A percentile compares a stretch with the other conserved stretches of the same genome.
phyloP scores from a whole-genome alignment of 2,797 vertebrate genomes.

The Sciurus carolinensis region DNA sequence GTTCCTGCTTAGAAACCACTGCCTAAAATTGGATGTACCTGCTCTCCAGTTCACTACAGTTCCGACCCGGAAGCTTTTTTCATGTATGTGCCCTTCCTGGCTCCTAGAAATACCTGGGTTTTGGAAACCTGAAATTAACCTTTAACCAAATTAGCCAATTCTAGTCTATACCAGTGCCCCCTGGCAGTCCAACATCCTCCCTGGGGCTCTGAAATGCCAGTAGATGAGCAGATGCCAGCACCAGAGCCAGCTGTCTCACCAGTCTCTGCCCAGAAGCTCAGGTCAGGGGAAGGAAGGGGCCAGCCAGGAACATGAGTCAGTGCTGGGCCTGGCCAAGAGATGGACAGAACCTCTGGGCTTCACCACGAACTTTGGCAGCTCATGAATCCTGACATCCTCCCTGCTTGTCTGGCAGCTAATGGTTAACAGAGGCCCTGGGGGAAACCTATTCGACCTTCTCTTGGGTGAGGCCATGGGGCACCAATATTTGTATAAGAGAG shows the following conservation, averaged over 20 bases:
- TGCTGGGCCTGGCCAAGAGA: not conserved
- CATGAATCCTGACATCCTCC: not conserved
- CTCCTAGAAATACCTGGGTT: not conserved
- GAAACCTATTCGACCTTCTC: not conserved
- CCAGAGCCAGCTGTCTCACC: not conserved
- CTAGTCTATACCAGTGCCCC: not conserved
- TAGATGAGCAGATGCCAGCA: not conserved
- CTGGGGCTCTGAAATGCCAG: not conserved
- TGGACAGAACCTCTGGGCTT: not conserved
- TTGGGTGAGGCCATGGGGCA: not conserved
- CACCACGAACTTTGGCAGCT: not conserved
- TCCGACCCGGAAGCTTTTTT: not conserved
- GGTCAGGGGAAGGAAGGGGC: not conserved
- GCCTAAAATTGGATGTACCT: not conserved
- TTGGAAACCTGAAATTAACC: not conserved
- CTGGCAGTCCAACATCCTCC: not conserved
- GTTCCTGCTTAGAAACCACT: not conserved
- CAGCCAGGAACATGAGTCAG: not conserved
- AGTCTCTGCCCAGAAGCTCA: slow-evolving; percentile 4
- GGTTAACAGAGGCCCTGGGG: not conserved
- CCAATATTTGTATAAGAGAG: not conserved
- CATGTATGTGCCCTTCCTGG: not conserved
- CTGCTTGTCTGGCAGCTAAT: not conserved
- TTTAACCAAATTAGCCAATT: not conserved
- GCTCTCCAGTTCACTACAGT: not conserved